Base-by-base conservation (phyloP, 2,113 vertebrate genomes). In the Athene noctua region DNA sequence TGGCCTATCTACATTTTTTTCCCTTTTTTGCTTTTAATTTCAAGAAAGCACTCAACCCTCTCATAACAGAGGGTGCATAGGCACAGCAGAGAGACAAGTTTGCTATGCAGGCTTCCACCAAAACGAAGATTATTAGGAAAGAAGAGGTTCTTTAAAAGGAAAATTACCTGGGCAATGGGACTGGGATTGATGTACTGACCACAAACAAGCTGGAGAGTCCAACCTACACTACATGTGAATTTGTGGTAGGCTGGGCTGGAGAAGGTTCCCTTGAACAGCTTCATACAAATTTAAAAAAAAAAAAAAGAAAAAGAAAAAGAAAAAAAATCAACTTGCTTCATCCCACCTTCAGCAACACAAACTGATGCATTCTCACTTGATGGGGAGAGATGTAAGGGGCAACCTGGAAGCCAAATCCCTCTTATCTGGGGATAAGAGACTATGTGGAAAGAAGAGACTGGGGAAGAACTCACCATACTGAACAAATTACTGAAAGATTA, bases 11-110 rank as follows among this genome's bases (percentile, higher is more conserved):
- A 34, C 51, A 58, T 5, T 18, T 32, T 67, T 62, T 86, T 83
- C 74, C 91, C 84, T 94, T 96, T 92, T 86, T 40, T 82, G 44
- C 36, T 86, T 89, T 59, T 54, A 42, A 65, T 88, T 82, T 63
- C 71, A 94, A 94, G 92, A 79, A 92, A 96, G 91, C 89, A 90
- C 63, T 91, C 42, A 26, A 38, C 71, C 94, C 97, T 96, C 96
- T 94, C 93, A 91, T 16, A 96, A 97, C 81, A 95, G 96, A 95
- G 93, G 91, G 87, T 9, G 17, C 52, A 82, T 26, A 94, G 95
- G 95, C 86, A 95, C 92, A 95, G 94, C 94, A 96, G 83, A 93
- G 77, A 91, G 52, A 40, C 42, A 42, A 8, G 68, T 54, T 89
- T 68, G 89, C 94, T 95, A 68, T 91, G 96, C 92, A 88, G 90